Evolutionary conservation across 2,797 vertebrate species (phyloP), one percentile per base, ranked within the genome.

Genomic region (Karalla daura): DNA sequence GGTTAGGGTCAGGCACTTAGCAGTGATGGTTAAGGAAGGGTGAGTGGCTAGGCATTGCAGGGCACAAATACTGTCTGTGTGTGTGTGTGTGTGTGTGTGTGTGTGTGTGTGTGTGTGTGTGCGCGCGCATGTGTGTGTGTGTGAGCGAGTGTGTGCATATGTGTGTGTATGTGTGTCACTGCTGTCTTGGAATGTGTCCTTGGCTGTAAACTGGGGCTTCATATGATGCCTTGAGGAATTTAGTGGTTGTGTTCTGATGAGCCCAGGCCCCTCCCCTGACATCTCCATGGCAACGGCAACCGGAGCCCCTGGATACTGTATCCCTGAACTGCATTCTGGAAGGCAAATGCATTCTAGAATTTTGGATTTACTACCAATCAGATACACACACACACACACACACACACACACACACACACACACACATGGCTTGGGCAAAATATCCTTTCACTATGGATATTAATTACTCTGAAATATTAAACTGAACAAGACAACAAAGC

Each of bases 271-370:
- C 54, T 74, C 71, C 66, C 64, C 67, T 75, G 41, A 62, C 11
- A 49, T 88, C 72, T 81, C 81, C 70, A 85, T 77, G 75, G 81
- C 50, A 75, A 91, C 88, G 0, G 90, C 73, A 92, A 92, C 84
- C 73, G 1, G 87, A 93, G 64, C 74, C 61, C 52, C 9, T 49
- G 69, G 80, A 89, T 89, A 79, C 54, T 74, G 74, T 86, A 60
- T 75, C 88, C 30, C 52, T 45, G 51, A 74, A 58, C 56, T 50
- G 53, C 76, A 66, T 87, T 88, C 79, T 81, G 41, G 63, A 80
- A 25, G 51, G 58, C 28, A 20, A 70, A 32, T 54, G 47, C 67
- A 51, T 63, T 66, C 51, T 65, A 55, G 27, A 84, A 68, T 67
- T 78, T 54, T 63, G 61, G 35, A 43, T 84, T 85, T 76, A 80